These are phyloP conservation scores for Argyresthia albistria DNA, from an alignment of 2,888 invertebrate species.

Conservation along the genomic window DNA sequence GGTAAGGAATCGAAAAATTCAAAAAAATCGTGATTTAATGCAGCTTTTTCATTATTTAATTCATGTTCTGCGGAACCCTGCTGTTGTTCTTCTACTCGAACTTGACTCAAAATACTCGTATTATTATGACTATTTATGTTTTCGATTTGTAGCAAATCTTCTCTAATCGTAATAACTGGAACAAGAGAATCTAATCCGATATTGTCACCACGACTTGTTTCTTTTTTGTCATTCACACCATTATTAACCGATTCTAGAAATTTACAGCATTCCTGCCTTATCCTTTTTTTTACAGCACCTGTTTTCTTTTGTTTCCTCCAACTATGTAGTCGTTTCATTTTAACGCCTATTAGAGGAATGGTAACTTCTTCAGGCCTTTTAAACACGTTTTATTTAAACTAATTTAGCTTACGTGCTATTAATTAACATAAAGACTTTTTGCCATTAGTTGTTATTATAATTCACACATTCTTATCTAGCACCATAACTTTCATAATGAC, in stretches of 20 bases:
- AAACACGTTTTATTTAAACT: no score
- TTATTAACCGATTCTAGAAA: neutral
- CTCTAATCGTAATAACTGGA: no score
- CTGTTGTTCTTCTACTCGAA: neutral
- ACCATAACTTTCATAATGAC: neutral
- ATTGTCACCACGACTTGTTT: neutral
- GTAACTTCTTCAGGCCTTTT: no score
- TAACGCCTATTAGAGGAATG: neutral
- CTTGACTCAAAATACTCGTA: constrained; percentile 1
- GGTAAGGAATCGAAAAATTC: neutral
- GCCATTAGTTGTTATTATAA: neutral
- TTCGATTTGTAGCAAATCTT: no score
- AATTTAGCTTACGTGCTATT: no score
- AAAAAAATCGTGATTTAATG: neutral
- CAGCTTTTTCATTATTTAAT: neutral
- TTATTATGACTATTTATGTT: neutral
- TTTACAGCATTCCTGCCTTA: neutral
- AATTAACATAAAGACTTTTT: constrained; percentile 1
- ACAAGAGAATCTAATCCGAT: neutral
- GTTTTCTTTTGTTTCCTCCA: constrained; percentile 2
- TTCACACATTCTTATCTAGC: neutral
- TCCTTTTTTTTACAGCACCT: constrained; percentile 4
- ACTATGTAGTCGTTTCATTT: neutral
- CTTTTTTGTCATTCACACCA: neutral
- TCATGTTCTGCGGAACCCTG: neutral